phyloP scores from a whole-genome alignment of 2,888 invertebrate species.

The Eristalis pertinax region DNA sequence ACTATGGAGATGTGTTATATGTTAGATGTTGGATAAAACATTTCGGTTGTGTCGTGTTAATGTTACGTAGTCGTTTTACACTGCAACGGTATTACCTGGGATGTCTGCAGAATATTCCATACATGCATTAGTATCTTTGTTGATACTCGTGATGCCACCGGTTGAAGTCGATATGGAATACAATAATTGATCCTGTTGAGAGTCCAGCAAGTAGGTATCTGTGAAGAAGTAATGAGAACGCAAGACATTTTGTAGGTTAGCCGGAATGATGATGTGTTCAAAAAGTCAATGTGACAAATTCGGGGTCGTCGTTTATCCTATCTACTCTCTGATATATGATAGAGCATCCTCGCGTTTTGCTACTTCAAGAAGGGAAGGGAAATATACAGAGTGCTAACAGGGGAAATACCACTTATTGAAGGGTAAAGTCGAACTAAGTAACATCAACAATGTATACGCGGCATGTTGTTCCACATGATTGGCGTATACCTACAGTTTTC shows the following conservation, averaged over 20 bases:
- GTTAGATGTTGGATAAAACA: conserved; percentile 57
- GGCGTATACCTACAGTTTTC: too few relatives aligned
- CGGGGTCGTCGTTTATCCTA: too few relatives aligned
- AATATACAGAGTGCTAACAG: too few relatives aligned
- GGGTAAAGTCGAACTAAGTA: too few relatives aligned
- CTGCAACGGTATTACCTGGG: conserved; percentile 54
- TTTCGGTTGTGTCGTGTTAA: conserved; percentile 69
- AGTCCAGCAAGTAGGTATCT: conserved; percentile 98
- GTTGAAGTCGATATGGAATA: conserved; percentile 99
- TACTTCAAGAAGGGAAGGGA: too few relatives aligned
- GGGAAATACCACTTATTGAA: too few relatives aligned
- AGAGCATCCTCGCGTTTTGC: too few relatives aligned
- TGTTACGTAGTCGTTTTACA: conserved; percentile 51
- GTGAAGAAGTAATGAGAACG: conserved; percentile 33
- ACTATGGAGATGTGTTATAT: conserved; percentile 67
- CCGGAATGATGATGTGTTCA: too few relatives aligned
- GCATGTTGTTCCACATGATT: too few relatives aligned
- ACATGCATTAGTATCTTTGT: conserved; percentile 89
- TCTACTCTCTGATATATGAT: too few relatives aligned
- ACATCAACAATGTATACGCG: too few relatives aligned
- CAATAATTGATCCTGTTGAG: conserved; percentile 98
- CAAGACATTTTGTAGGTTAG: not conserved
- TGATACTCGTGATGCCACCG: conserved; percentile 98
- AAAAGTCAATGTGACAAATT: too few relatives aligned
- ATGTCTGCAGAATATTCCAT: conserved; percentile 75